phyloP scores from a whole-genome alignment of 2,113 vertebrate genomes.

The Pituophis catenifer region DNA sequence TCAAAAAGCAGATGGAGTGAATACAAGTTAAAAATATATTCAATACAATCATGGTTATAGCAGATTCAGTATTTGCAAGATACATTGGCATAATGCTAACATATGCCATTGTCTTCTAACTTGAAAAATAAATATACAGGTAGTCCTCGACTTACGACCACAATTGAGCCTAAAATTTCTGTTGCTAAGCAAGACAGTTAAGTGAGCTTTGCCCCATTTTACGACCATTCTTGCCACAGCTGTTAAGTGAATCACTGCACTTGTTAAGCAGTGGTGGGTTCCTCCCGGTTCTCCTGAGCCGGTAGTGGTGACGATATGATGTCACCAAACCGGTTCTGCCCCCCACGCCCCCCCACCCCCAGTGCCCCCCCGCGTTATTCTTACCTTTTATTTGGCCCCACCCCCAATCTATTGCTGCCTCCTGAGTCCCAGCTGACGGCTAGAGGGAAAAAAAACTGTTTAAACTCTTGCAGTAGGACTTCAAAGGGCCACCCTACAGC shows the following conservation, averaged over 20 bases:
- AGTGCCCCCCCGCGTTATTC: too few relatives aligned
- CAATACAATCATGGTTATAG: too few relatives aligned
- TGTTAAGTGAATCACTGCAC: not conserved
- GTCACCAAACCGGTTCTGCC: too few relatives aligned
- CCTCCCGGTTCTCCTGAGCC: too few relatives aligned
- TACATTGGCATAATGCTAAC: not conserved
- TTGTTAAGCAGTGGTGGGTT: not conserved
- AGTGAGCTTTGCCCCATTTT: not conserved
- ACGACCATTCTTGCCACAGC: not conserved
- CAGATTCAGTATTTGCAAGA: not conserved
- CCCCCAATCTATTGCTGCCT: too few relatives aligned
- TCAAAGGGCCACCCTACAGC: too few relatives aligned
- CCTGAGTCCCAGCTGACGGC: too few relatives aligned
- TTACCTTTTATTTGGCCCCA: too few relatives aligned
- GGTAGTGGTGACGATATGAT: too few relatives aligned
- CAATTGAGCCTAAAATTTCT: not conserved
- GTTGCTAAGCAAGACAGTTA: not conserved
- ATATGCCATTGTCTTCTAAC: not conserved
- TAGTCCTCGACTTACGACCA: not conserved
- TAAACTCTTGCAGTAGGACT: too few relatives aligned
- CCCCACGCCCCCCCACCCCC: too few relatives aligned
- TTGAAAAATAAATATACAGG: not conserved
- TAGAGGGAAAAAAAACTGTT: too few relatives aligned
- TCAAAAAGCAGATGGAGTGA: not conserved
- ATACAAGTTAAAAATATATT: not conserved